These are phyloP conservation scores for Icerya purchasi DNA, from an alignment of 2,888 invertebrate species.

Conservation along the genomic window DNA sequence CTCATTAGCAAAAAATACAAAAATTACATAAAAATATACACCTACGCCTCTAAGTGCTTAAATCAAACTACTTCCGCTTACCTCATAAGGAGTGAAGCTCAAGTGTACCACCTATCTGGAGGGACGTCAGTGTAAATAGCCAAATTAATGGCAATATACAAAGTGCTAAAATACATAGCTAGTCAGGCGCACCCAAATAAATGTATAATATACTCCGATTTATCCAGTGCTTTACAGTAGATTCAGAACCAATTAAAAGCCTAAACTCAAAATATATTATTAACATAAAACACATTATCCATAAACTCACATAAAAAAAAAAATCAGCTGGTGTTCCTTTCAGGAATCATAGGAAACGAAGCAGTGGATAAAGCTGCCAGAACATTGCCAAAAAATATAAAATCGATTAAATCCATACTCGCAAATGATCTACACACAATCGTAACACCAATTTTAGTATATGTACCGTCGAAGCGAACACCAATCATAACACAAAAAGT, in stretches of 20 bases:
- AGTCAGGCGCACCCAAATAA: background rate
- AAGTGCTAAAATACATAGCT: background rate
- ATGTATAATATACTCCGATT: background rate
- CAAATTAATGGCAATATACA: background rate
- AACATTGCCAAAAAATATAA: too few relatives aligned
- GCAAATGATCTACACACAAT: too few relatives aligned
- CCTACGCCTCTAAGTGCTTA: background rate
- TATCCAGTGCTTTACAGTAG: background rate
- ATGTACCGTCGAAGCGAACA: too few relatives aligned
- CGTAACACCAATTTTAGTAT: too few relatives aligned
- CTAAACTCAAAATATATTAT: background rate
- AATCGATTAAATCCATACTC: too few relatives aligned
- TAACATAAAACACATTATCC: background rate
- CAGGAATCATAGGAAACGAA: too few relatives aligned
- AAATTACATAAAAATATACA: background rate
- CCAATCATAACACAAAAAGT: too few relatives aligned
- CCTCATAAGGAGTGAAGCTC: background rate
- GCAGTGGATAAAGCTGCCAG: too few relatives aligned
- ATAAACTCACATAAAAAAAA: too few relatives aligned
- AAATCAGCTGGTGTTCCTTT: too few relatives aligned
- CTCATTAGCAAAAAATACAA: background rate
- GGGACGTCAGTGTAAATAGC: background rate
- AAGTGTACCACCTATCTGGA: background rate
- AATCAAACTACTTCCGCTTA: background rate
- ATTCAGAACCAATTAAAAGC: background rate